Percentiles rank a stretch among this genome's conserved stretches.
Conservation (phyloP, 1,140 invertebrate genomes). For the Drosophila dunni region DNA sequence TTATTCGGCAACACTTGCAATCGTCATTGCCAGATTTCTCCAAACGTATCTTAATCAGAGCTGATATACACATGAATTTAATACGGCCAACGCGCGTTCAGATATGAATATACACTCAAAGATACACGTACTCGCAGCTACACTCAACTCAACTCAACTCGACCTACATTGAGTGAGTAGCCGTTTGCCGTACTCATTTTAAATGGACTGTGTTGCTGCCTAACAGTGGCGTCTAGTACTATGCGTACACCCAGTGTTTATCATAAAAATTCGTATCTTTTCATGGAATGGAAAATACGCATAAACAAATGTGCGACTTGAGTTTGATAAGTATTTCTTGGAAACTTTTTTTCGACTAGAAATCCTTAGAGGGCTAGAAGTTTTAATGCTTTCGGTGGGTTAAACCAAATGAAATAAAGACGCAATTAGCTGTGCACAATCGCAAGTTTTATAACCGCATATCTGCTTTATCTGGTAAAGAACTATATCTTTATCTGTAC, state of each 20-base stretch:
- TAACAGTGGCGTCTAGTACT: background rate
- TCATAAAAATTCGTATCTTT: background rate
- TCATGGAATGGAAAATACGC: background rate
- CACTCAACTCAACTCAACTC: background rate
- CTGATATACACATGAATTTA: background rate
- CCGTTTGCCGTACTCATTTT: background rate
- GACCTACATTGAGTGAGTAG: constrained; percentile 1
- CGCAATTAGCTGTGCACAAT: constrained; percentile 25
- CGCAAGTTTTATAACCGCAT: constrained; percentile 11
- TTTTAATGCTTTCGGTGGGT: background rate
- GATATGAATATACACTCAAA: constrained; percentile 5
- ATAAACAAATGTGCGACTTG: background rate
- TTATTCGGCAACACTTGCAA: background rate
- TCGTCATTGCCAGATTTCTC: constrained; percentile 46
- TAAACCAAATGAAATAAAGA: background rate
- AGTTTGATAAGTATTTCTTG: no score
- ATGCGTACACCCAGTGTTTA: background rate
- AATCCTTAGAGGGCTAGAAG: no score
- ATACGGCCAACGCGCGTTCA: background rate
- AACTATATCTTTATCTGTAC: constrained; percentile 16
- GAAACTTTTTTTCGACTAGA: no score
- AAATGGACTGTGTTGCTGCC: background rate
- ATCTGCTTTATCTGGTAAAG: constrained; percentile 8
- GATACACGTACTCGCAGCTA: constrained; percentile 9
- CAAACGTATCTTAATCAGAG: constrained; percentile 45